Evolutionary conservation across 2,113 vertebrate genomes (phyloP), one percentile per base, ranked within the genome.

Genomic region (Numenius arquata): DNA sequence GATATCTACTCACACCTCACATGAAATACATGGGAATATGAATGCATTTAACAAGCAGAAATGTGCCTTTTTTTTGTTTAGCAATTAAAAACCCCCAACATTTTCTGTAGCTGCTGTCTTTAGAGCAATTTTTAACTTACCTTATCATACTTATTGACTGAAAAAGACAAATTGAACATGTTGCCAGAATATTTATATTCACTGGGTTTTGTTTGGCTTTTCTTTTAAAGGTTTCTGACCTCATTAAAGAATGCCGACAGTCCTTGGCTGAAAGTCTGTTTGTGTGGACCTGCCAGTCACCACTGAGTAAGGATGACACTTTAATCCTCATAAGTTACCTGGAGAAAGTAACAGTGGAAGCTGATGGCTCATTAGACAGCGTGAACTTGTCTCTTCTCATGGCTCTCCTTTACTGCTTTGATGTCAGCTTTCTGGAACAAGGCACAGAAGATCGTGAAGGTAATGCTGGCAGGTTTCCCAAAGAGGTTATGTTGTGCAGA

Each of bases 241-340:
- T 99, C 88, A 99, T 99, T 96, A 99, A 98, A 96, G 99, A 99
- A 80, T 99, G 99, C 89, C 97, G 98, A 23, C 99, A 99, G 90
- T 98, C 99, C 29, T 96, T 99, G 84, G 99, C 99, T 67, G 99
- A 99, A 95, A 99, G 99, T 93, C 97, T 99, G 56, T 99, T 99
- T 97, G 98, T 98, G 43, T 99, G 99, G 99, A 98, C 99, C n/a
- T 99, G 99, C 94, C 99, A 99, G 89, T 99, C 99, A 13, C 98
- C 99, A 1, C 97, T 99, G 78, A 98, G 94, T 92, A 99, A 99
- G 98, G 99, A 99, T 81, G 99, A 99, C 97, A 99, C 99, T 13
- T 96, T 99, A 19, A 98, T 99, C 91, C 98, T 99, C 40, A 99
- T 99, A 95, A 98, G 98, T 68, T 98, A 99, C 93, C 92, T 99